phyloP scores from a whole-genome alignment of 2,888 invertebrate species.

The Agonopterix subpropinquella region DNA sequence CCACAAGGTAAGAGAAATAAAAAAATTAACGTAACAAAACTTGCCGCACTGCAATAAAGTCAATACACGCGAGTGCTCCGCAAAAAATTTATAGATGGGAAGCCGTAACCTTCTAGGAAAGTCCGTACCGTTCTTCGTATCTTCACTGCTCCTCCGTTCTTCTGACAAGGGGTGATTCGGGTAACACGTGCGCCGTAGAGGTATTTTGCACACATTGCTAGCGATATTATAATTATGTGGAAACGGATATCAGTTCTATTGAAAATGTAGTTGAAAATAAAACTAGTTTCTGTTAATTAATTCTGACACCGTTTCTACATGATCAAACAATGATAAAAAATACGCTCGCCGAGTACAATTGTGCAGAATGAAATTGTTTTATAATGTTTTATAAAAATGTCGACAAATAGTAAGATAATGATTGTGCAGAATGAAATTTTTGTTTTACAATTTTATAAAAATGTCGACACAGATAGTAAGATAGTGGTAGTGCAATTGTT shows the following conservation, averaged over 20 bases:
- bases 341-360: conserved; percentile 64
- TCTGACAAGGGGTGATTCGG: conserved; percentile 57
- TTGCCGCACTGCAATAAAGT: conserved; percentile 1
- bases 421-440: conserved; percentile 26
- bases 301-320: conserved; percentile 48
- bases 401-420: neutral
- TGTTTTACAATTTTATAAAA: neutral
- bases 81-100: neutral
- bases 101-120: too few species aligned
- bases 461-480: neutral
- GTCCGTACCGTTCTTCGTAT: neutral
- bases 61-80: neutral
- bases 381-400: neutral
- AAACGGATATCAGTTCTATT: conserved; percentile 35
- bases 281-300: neutral
- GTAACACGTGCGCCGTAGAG: conserved; percentile 53
- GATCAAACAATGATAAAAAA: conserved; percentile 40
- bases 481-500: conserved; percentile 35
- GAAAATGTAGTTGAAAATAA: neutral
- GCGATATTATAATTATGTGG: conserved; percentile 53
- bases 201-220: conserved; percentile 72
- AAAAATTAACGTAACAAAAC: conserved; percentile 10
- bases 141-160: neutral
- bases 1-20: conserved; percentile 10
- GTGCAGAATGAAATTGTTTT: conserved; percentile 16